Conservation (phyloP, 1,140 invertebrate genomes). For the Listronotus oregonensis region DNA sequence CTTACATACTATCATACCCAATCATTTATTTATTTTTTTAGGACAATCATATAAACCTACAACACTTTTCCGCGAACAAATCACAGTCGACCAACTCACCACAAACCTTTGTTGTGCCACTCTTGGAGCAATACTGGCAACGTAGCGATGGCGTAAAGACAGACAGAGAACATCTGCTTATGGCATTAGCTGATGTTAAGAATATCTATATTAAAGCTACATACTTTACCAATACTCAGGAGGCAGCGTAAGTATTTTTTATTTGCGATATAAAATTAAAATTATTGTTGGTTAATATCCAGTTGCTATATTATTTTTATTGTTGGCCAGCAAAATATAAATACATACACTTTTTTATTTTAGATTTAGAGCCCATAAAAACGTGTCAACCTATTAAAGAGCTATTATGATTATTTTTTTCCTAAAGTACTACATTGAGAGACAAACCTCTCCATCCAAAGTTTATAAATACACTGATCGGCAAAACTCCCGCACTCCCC, state of each 20-base stretch:
- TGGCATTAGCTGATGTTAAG: conserved; percentile 89
- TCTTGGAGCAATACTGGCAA: conserved; percentile 83
- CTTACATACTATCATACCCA: neutral
- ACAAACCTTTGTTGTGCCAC: conserved; percentile 70
- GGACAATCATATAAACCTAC: conserved; percentile 77
- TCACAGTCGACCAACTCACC: conserved; percentile 61
- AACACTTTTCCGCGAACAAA: conserved; percentile 68
- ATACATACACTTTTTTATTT: too few relatives aligned
- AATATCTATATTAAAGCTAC: conserved; percentile 91
- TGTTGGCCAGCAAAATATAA: too few relatives aligned
- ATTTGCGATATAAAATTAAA: too few relatives aligned
- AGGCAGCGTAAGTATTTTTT: conserved; percentile 68
- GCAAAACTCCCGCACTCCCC: too few relatives aligned
- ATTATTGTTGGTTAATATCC: too few relatives aligned
- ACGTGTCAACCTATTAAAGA: too few relatives aligned
- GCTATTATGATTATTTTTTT: too few relatives aligned
- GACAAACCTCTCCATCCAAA: too few relatives aligned
- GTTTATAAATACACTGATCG: too few relatives aligned
- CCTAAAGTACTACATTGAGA: too few relatives aligned
- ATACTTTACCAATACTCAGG: conserved; percentile 79
- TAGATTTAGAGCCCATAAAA: too few relatives aligned
- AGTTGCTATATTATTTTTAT: too few relatives aligned
- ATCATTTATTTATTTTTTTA: conserved; percentile 55
- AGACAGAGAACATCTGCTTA: conserved; percentile 86
- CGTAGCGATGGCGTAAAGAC: conserved; percentile 78